Percentiles rank a stretch among this genome's conserved stretches.
phyloP scores from a whole-genome alignment of 1,140 invertebrate genomes.

The Drosophila neocordata region DNA sequence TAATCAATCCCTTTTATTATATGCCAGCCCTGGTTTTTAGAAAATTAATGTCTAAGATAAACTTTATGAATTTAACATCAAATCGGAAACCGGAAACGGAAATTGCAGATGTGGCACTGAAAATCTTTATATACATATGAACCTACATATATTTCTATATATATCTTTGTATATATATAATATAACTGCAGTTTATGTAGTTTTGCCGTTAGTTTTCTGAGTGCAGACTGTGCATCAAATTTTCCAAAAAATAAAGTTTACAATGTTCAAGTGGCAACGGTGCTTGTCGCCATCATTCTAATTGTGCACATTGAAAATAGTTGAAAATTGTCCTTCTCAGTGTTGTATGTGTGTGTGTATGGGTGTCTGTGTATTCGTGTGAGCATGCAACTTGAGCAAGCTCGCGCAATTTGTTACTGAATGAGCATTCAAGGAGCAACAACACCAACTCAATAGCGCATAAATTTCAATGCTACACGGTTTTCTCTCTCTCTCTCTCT shows the following conservation, averaged over 20 bases:
- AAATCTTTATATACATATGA: too few relatives aligned
- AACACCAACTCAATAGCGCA: slow-evolving; percentile 58
- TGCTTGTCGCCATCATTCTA: slow-evolving; percentile 45
- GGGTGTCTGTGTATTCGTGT: slow-evolving; percentile 31
- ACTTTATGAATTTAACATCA: background rate
- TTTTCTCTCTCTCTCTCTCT: background rate
- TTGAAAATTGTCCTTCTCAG: slow-evolving; percentile 53
- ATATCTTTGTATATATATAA: too few relatives aligned
- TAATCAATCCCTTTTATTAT: too few relatives aligned
- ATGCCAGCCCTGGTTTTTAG: too few relatives aligned
- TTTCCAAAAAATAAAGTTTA: slow-evolving; percentile 26
- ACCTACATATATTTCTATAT: too few relatives aligned
- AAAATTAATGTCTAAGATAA: background rate
- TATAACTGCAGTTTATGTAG: background rate
- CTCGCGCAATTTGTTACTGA: slow-evolving; percentile 71
- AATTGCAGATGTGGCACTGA: too few relatives aligned
- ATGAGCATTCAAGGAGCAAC: slow-evolving; percentile 51
- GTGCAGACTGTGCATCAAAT: background rate
- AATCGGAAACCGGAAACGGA: too few relatives aligned
- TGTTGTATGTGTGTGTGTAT: background rate
- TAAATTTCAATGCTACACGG: slow-evolving; percentile 57
- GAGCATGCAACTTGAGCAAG: slow-evolving; percentile 61
- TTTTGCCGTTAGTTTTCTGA: background rate
- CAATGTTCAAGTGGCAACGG: slow-evolving; percentile 36
- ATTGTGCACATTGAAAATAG: slow-evolving; percentile 72